Conservation (phyloP, 1,140 invertebrate species). For the Drosophila elegans region DNA sequence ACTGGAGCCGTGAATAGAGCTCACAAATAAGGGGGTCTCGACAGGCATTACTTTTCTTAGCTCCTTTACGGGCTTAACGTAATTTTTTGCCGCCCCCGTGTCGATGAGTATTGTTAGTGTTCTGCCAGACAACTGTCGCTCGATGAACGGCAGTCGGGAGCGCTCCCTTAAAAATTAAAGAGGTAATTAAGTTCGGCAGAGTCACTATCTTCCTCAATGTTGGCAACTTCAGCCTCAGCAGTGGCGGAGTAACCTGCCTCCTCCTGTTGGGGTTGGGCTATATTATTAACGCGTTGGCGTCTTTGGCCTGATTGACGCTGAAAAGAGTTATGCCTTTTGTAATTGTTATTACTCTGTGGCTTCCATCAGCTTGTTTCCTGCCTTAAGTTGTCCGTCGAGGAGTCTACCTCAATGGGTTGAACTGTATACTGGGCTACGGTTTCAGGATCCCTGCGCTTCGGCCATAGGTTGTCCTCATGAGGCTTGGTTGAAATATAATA, state of each 20-base stretch:
- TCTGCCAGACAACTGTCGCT: not conserved
- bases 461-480: not conserved
- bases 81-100: slow-evolving; percentile 9
- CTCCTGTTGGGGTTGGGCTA: slow-evolving; percentile 1
- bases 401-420: slow-evolving; percentile 7
- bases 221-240: not conserved
- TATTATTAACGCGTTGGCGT: slow-evolving; percentile 6
- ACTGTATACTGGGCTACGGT: not conserved
- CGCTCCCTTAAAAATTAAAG: slow-evolving; percentile 3
- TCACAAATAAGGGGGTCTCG: slow-evolving; percentile 21
- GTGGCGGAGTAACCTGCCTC: not conserved
- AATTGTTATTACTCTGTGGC: not conserved
- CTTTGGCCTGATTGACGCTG: slow-evolving; percentile 7
- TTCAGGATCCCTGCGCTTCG: not conserved
- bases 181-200: not conserved
- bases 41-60: slow-evolving; percentile 20
- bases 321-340: not conserved
- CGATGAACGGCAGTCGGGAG: not conserved
- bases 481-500: no score
- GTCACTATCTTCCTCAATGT: not conserved
- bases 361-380: slow-evolving; percentile 2
- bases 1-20: slow-evolving; percentile 20
- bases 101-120: slow-evolving; percentile 9
- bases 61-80: slow-evolving; percentile 9
- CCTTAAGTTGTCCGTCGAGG: slow-evolving; percentile 5